Evolutionary conservation across 1,140 invertebrate species (phyloP).

Genomic region (Drosophila trapezifrons): DNA sequence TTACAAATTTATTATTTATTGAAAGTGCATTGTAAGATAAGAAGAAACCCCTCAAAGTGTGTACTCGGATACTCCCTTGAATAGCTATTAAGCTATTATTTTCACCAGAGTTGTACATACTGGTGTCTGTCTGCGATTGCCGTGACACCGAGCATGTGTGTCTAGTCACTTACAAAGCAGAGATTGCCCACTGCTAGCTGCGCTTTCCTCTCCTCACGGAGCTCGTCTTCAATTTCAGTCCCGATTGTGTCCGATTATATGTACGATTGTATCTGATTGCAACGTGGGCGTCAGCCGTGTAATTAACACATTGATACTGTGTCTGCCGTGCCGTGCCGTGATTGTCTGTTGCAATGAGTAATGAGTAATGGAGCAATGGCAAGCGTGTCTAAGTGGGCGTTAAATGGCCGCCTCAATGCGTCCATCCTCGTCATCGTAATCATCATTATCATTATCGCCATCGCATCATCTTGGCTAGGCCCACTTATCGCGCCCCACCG

Average conservation of each 20-base stretch:
- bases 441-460: slow-evolving; percentile 27
- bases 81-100: neutral
- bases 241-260: slow-evolving; percentile 30
- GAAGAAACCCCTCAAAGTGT: too few species aligned
- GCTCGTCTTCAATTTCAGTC: slow-evolving; percentile 36
- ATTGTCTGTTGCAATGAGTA: slow-evolving; percentile 40
- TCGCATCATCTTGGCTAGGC: slow-evolving; percentile 33
- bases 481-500: slow-evolving; percentile 33
- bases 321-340: slow-evolving; percentile 3
- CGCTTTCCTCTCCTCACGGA: slow-evolving; percentile 1
- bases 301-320: slow-evolving; percentile 51
- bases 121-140: slow-evolving; percentile 19
- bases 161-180: slow-evolving; percentile 39
- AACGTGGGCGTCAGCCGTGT: slow-evolving; percentile 47
- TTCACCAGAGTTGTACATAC: neutral
- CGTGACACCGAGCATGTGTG: slow-evolving; percentile 52
- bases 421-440: slow-evolving; percentile 21
- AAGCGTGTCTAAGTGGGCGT: slow-evolving; percentile 63
- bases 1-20: too few species aligned
- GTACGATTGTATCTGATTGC: slow-evolving; percentile 31
- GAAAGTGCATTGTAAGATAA: too few species aligned
- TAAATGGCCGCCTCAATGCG: slow-evolving; percentile 62
- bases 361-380: slow-evolving; percentile 52
- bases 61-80: neutral
- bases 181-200: slow-evolving; percentile 52